Evolutionary conservation across 2,888 invertebrate species (phyloP), one percentile per base, ranked within the genome.

Genomic region (Lamellibrachia columna): DNA sequence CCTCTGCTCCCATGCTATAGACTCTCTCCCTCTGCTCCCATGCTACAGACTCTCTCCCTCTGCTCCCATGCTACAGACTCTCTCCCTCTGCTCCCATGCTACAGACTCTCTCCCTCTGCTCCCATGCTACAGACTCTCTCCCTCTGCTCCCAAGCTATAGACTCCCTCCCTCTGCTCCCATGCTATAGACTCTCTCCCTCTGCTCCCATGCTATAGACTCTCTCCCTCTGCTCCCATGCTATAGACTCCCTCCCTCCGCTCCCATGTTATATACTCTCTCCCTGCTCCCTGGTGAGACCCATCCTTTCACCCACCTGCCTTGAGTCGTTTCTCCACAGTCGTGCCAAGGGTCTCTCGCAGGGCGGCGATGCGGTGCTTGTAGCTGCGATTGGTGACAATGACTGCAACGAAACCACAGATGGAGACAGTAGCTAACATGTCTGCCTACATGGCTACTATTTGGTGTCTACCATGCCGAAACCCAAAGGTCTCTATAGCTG

Each of bases 351-450:
- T 75, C 75, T 94, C 93, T 60, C 94, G 93, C 90, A 95, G 92
- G n/a, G 93, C 94, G 91, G 94, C 93, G 90, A 93, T 93, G 75
- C 95, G 93, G 92, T 94, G 94, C 90, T 94, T 94, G 52, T 94
- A 94, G 22, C 95, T 95, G 53, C 95, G 93, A 93, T 95, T 95
- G 7, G 94, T 92, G 92, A 95, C 94, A 52, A 95, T 95, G 94
- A 95, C 95, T 96, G 93, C 92, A 94, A 95, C 60, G 90, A 60
- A 91, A 98, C 97, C n/a, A 53, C 53, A 40, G 22, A 15, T 11
- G 91, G 15, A 15, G 11, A 28, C 11, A 91, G 1, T 1, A 22
- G 28, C 22, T 15, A 1, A 11, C 22, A 22, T 15, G 91, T 52
- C 90, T 90, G 52, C 40, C 1, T 40, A 40, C 40, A 40, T 40